Base-by-base conservation (phyloP, 2,797 vertebrate species). In the Enteromius radiatus region DNA sequence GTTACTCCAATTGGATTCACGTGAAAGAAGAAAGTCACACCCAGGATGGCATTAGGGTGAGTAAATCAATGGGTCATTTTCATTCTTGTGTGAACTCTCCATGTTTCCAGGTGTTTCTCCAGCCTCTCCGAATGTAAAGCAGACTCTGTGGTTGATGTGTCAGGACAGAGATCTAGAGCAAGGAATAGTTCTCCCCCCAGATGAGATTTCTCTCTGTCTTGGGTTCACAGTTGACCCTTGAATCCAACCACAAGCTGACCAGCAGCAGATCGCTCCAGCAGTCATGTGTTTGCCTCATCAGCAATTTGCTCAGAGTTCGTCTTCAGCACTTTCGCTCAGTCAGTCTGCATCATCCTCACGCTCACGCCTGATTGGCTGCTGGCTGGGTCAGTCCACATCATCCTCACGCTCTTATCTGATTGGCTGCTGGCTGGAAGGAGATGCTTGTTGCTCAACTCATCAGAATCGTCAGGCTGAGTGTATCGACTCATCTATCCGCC, bases 291-390 rank as follows among this genome's bases (percentile, higher is more conserved):
- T 52, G 19, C 73, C 21, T 31, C 73, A 36, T 83, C 73, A 86
- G 80, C 80, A 67, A 63, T 76, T 70, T 1, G 23, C 28, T 76
- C 12, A 43, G 76, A 49, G 64, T 43, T 33, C 23, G 14, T n/a
- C 74, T 63, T 87, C 83, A 82, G 81, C 84, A 76, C 68, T 85
- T 82, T 81, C 78, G 52, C n/a, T 14, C 17, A 12, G 76, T 78
- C 76, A 65, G 59, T 47, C 59, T 4, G 3, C 26, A 77, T 77
- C 54, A 77, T 45, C 56, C 23, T 76, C 75, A 76, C 17, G 4
- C 75, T 63, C 21, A 3, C 1, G 0, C 43, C 36, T 61, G 54
- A 76, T 61, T 54, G 71, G 73, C 49, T 43, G 41, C 41, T 43
- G 41, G 41, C 9, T 43, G 41, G 36, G 36, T 36, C 36, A 36